These are phyloP conservation scores for Thrips palmi DNA, from an alignment of 1,140 invertebrate genomes.

Conservation along the genomic window DNA sequence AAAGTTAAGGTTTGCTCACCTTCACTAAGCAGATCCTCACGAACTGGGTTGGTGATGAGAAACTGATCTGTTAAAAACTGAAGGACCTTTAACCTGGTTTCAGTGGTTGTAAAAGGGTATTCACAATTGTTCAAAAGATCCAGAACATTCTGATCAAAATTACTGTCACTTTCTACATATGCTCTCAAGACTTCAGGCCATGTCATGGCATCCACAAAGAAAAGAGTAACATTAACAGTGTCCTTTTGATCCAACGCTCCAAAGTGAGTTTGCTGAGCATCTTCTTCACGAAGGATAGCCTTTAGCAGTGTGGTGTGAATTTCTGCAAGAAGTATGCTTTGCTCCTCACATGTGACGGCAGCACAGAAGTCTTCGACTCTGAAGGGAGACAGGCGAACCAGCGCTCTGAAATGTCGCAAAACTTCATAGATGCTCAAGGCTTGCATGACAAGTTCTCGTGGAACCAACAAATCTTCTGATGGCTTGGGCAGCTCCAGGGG, in stretches of 20 bases:
- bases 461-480: constrained; percentile 76
- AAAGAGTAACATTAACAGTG: constrained; percentile 82
- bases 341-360: constrained; percentile 76
- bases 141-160: constrained; percentile 51
- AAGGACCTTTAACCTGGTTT: constrained; percentile 68
- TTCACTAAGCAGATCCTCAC: constrained; percentile 87
- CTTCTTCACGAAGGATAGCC: constrained; percentile 82
- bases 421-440: constrained; percentile 84
- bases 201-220: constrained; percentile 81
- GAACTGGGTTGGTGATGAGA: constrained; percentile 76
- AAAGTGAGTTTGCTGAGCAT: constrained; percentile 85
- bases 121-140: constrained; percentile 49
- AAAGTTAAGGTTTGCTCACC: constrained; percentile 33
- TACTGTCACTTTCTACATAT: constrained; percentile 76
- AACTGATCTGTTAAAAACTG: constrained; percentile 88
- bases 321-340: constrained; percentile 75
- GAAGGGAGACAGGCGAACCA: constrained; percentile 82
- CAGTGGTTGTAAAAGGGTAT: constrained; percentile 75
- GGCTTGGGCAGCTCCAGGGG: constrained; percentile 60
- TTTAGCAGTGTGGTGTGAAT: constrained; percentile 84
- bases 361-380: constrained; percentile 92
- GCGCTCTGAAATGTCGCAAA: constrained; percentile 70
- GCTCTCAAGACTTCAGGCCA: constrained; percentile 82
- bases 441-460: constrained; percentile 57
- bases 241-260: constrained; percentile 92